phyloP scores from a whole-genome alignment of 2,797 vertebrate species.

The Mycteria americana region DNA sequence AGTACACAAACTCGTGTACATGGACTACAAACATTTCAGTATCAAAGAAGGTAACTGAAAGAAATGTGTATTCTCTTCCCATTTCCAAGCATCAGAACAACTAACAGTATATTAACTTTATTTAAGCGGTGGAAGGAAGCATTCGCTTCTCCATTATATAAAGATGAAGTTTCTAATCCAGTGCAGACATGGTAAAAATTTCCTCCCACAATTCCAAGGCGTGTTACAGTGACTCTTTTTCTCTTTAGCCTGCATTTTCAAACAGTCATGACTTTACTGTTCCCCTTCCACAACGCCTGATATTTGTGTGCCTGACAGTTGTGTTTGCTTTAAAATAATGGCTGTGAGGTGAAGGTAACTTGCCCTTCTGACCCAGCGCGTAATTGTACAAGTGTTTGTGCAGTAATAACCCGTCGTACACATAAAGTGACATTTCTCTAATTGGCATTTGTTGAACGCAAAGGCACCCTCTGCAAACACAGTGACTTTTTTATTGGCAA shows the following conservation, averaged over 20 bases:
- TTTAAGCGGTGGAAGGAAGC: neutral
- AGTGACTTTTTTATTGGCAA: constrained; percentile 47
- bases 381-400: neutral
- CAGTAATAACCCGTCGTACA: neutral
- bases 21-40: neutral
- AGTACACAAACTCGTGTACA: neutral
- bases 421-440: constrained; percentile 38
- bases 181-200: neutral
- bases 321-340: constrained; percentile 41
- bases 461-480: constrained; percentile 15
- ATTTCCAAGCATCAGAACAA: neutral
- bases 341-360: constrained; percentile 1
- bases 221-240: neutral
- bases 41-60: neutral
- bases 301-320: neutral
- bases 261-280: neutral
- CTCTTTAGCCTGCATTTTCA: neutral
- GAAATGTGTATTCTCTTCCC: neutral
- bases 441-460: neutral
- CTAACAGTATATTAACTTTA: neutral
- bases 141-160: neutral
- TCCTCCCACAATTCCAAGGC: neutral
- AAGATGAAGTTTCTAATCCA: neutral
- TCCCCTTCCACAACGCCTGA: neutral
- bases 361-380: neutral